Base-by-base conservation (phyloP, 2,888 invertebrate species). In the Escarpia spicata region DNA sequence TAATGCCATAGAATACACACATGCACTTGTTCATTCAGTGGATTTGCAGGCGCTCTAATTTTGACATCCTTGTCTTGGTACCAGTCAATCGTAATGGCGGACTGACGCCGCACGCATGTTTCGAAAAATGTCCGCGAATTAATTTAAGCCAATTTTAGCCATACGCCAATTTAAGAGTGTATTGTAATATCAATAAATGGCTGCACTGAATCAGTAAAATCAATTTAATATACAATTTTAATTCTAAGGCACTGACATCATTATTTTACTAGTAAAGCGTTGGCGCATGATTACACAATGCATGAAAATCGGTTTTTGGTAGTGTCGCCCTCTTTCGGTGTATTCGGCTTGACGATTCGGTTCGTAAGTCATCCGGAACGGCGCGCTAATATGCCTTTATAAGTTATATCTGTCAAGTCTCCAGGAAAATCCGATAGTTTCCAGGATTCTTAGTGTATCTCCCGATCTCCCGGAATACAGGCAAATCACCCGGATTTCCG, bases 271-370 rank as follows among this genome's bases (percentile, higher is more conserved):
- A 75, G 19, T 26, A 75, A 19, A 52, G 26, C 4, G 19, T 75
- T 75, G 75, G 75, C 75, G 75, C 75, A 75, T 75, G 75, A 75
- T 75, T 75, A 75, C 75, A 75, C n/a, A 26, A 75, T 26, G n/a
- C 19, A 75, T 75, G 75, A 75, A 75, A 75, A 75, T 26, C 75
- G 75, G 75, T 75, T 75, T 75, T 75, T 75, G 0, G 19, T 75
- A 75, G 75, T 75, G 75, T n/a, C 75, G 75, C 75, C 75, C 26
- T 26, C 75, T 75, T 3, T 75, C 75, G 75, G 75, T 75, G 3
- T 75, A 75, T n/a, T 75, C 75, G 75, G 75, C 8, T 75, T 26
- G 6, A 75, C 75, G 75, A 75, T 26, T 75, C 75, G 75, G 75
- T 75, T 75, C 26, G n/a, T 26, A 75, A 75, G 75, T 75, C 75